phyloP scores from a whole-genome alignment of 2,888 invertebrate genomes.

The Drosophila melanosoma region DNA sequence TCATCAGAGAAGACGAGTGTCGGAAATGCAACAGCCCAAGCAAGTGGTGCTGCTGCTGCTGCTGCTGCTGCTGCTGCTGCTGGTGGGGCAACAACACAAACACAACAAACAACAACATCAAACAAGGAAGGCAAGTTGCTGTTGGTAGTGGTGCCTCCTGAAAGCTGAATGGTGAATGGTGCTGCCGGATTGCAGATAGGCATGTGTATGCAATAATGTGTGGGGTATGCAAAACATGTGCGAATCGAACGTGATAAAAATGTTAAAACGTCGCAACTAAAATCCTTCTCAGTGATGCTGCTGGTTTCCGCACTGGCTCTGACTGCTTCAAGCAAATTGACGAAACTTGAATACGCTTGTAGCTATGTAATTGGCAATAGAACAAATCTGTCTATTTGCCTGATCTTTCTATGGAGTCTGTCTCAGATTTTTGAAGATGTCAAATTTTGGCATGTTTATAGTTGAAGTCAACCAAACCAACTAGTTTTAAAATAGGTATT shows the following conservation, averaged over 20 bases:
- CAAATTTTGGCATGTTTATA: neutral
- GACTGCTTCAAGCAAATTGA: neutral
- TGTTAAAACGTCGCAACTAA: constrained; percentile 60
- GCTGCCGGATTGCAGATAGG: constrained; percentile 49
- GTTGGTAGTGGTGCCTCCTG: constrained; percentile 16
- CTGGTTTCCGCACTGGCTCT: neutral
- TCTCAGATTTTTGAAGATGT: neutral
- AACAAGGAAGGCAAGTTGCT: neutral
- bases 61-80: neutral
- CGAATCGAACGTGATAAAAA: constrained; percentile 83
- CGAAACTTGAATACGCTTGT: neutral
- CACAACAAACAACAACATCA: neutral
- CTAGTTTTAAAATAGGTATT: neutral
- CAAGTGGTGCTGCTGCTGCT: constrained; percentile 9
- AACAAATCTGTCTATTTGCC: neutral
- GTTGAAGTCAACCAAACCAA: neutral
- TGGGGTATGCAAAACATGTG: constrained; percentile 83
- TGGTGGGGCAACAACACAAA: neutral
- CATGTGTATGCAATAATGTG: constrained; percentile 54
- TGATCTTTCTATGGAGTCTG: too few species aligned
- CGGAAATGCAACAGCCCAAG: constrained; percentile 47
- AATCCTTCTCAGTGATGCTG: neutral
- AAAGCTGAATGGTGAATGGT: constrained; percentile 12
- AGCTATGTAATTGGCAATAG: neutral
- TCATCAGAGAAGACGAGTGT: constrained; percentile 57